Evolutionary conservation across 2,113 vertebrate genomes (phyloP), one percentile per base, ranked within the genome.

Genomic region (Thalassoma bifasciatum): DNA sequence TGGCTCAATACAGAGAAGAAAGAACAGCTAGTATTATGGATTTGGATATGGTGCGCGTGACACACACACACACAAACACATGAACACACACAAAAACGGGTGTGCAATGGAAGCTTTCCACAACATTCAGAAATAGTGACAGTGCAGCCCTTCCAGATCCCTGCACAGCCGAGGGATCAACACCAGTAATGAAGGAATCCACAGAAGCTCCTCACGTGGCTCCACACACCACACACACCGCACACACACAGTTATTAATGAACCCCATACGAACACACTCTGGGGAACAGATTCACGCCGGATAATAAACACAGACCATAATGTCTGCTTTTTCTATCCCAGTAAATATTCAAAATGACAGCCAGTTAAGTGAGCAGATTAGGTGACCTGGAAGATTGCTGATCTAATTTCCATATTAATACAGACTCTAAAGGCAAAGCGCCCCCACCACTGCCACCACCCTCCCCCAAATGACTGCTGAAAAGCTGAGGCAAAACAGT

Each of bases 311-410:
- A 75, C 36, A 82, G 65, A 70, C 37, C 6, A 38, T 17, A 57
- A 5, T 8, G 34, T 19, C 23, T 72, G 77, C 13, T 21, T 49
- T 17, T 47, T 24, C 26, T 6, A 23, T 36, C 30, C 68, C 62
- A 59, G 61, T 59, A 67, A 87, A 85, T 75, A 83, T 79, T 60
- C 16, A 5, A 86, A 75, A 88, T 87, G 80, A 88, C 86, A 78
- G 76, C 80, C 57, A 57, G 62, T 78, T 72, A 77, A 66, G 67
- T 84, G 47, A 85, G 67, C 26, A 68, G 75, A 85, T 74, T 63
- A 47, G 58, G 77, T 92, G 91, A 92, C 89, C 88, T 92, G 84
- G 89, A 91, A 89, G 50, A 84, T 65, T 83, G 82, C 67, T 76
- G 71, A 83, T 86, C 61, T 68, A 71, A 86, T 85, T 24, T 83